Evolutionary conservation across 2,113 vertebrate genomes (phyloP).

Genomic region (Bostrychus sinensis): DNA sequence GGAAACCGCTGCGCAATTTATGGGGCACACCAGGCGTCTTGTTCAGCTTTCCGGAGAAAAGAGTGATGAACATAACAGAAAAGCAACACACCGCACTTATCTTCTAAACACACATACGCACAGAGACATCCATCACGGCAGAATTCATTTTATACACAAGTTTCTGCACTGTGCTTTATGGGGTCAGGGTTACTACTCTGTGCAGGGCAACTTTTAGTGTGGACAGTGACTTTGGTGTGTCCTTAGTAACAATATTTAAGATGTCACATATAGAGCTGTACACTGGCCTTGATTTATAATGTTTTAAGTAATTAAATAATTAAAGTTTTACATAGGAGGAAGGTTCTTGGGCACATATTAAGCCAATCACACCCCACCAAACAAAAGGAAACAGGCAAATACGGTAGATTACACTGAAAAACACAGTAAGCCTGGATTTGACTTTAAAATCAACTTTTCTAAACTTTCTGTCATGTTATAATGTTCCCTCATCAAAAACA

Average conservation of each 20-base stretch:
- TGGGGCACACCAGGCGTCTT: constrained; percentile 36
- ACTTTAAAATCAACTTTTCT: too few relatives aligned
- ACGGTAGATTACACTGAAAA: too few relatives aligned
- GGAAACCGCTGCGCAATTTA: constrained; percentile 29
- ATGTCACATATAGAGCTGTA: background rate
- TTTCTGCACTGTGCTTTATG: background rate
- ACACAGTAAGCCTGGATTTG: too few relatives aligned
- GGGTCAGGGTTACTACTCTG: background rate
- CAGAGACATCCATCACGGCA: background rate
- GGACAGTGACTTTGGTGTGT: background rate
- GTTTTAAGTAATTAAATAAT: background rate
- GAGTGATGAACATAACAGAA: constrained; percentile 6
- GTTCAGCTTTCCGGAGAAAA: constrained; percentile 19
- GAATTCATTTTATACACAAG: background rate
- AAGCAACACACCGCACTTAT: constrained; percentile 6
- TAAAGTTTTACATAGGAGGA: too few relatives aligned
- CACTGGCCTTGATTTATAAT: background rate
- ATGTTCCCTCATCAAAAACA: too few relatives aligned
- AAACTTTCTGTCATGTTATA: too few relatives aligned
- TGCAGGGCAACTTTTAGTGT: background rate
- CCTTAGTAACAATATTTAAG: background rate
- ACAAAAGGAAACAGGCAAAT: too few relatives aligned
- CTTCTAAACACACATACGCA: constrained; percentile 1
- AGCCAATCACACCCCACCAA: too few relatives aligned
- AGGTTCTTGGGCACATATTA: too few relatives aligned